These are phyloP conservation scores for Digitonthophagus gazella DNA, from an alignment of 2,888 invertebrate species.

Conservation along the genomic window DNA sequence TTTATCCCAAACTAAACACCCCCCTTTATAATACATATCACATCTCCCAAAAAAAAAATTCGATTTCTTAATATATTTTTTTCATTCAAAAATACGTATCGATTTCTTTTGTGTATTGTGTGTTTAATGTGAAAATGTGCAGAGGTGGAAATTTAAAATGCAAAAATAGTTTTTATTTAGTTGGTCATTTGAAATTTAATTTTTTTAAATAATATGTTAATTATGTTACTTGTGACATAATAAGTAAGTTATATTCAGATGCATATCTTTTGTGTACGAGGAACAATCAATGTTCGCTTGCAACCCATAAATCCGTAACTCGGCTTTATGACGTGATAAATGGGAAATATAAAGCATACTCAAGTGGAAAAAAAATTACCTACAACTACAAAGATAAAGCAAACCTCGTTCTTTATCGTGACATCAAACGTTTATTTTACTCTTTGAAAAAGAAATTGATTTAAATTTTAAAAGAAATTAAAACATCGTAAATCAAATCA, in stretches of 20 bases:
- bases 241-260: too few relatives aligned
- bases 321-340: not conserved
- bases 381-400: too few relatives aligned
- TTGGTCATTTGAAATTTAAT: too few relatives aligned
- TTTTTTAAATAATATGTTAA: too few relatives aligned
- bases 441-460: not conserved
- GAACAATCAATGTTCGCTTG: slow-evolving; percentile 9
- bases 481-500: not conserved
- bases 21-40: not conserved
- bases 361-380: not conserved
- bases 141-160: too few relatives aligned
- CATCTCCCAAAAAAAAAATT: too few relatives aligned
- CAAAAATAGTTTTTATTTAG: too few relatives aligned
- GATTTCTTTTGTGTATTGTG: too few relatives aligned
- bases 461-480: not conserved
- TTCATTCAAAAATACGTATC: too few relatives aligned
- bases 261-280: slow-evolving; percentile 41
- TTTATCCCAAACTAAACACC: not conserved
- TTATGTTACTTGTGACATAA: too few relatives aligned
- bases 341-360: not conserved
- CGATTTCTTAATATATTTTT: too few relatives aligned
- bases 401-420: not conserved
- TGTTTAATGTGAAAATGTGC: too few relatives aligned
- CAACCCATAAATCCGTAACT: not conserved
- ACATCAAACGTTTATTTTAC: not conserved